Evolutionary conservation across 2,888 invertebrate genomes (phyloP).

Genomic region (Bellardia bayeri): DNA sequence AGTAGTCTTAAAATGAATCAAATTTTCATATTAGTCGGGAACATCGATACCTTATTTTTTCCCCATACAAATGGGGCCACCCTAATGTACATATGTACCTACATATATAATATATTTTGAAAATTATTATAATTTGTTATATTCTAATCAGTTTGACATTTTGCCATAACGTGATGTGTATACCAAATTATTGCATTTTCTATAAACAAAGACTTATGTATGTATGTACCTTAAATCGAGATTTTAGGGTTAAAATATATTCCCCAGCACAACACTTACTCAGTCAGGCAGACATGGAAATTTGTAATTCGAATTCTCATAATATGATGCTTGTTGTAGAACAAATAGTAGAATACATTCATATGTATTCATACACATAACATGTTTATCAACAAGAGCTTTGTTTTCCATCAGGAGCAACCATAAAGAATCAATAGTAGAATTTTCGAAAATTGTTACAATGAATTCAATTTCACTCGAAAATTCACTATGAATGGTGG

Average conservation of each 20-base stretch:
- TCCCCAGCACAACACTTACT: constrained; percentile 29
- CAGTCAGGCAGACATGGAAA: constrained; percentile 28
- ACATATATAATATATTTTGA: constrained; percentile 14
- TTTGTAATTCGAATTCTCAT: constrained; percentile 37
- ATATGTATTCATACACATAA: not conserved
- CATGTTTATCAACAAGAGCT: too few species aligned
- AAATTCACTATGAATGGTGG: too few species aligned
- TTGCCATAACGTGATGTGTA: constrained; percentile 67
- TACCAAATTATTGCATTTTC: constrained; percentile 57
- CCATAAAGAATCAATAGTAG: too few species aligned
- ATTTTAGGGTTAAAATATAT: constrained; percentile 51
- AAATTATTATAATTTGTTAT: constrained; percentile 64
- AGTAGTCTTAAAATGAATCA: too few species aligned
- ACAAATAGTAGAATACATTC: constrained; percentile 8
- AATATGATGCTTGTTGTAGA: constrained; percentile 10
- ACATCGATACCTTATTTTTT: too few species aligned
- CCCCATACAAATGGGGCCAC: too few species aligned
- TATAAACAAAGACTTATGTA: constrained; percentile 10
- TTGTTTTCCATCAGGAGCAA: too few species aligned
- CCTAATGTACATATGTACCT: too few species aligned
- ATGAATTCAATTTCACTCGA: too few species aligned
- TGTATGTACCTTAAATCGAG: constrained; percentile 16
- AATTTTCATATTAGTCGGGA: too few species aligned
- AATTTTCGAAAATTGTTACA: too few species aligned
- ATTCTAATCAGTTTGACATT: constrained; percentile 72